Conservation (phyloP, 2,797 vertebrate species). For the Iguana delicatissima region DNA sequence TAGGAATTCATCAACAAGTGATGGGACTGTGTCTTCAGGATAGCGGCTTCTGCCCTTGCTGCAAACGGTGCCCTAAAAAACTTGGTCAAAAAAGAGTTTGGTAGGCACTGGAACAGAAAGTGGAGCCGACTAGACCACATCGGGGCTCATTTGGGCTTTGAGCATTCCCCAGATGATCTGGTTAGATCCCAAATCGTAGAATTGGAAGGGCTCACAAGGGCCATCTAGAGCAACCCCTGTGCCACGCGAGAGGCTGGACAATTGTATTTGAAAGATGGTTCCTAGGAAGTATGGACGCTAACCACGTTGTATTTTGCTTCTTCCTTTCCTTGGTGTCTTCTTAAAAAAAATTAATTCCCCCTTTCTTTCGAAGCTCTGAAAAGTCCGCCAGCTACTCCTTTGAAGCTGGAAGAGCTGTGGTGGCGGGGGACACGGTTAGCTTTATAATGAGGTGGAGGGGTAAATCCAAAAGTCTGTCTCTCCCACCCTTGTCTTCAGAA, state of each 20-base stretch:
- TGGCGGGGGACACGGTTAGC: slow-evolving; percentile 57
- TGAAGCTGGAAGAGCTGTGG: background rate
- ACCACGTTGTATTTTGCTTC: background rate
- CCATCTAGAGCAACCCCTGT: background rate
- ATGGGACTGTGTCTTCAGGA: too few species aligned
- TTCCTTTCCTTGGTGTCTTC: slow-evolving; percentile 45
- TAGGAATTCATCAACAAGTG: too few species aligned
- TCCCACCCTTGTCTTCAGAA: slow-evolving; percentile 38
- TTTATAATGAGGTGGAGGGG: slow-evolving; percentile 30
- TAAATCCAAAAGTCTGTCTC: background rate
- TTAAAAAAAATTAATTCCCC: background rate
- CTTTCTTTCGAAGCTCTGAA: slow-evolving; percentile 45
- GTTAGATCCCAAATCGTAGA: too few species aligned
- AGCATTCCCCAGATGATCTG: too few species aligned
- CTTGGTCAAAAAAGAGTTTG: too few species aligned
- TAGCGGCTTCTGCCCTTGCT: too few species aligned
- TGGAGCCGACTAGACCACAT: too few species aligned
- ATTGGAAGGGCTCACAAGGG: background rate
- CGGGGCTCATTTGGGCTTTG: too few species aligned
- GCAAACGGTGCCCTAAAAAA: too few species aligned
- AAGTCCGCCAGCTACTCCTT: background rate
- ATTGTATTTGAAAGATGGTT: background rate
- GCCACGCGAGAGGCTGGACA: too few species aligned
- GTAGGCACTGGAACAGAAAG: too few species aligned
- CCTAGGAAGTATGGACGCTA: too few species aligned